Percentiles rank a stretch among this genome's conserved stretches.
These are phyloP conservation scores for Plutomurus gul DNA, from an alignment of 1,140 invertebrate genomes.

Conservation along the genomic window DNA sequence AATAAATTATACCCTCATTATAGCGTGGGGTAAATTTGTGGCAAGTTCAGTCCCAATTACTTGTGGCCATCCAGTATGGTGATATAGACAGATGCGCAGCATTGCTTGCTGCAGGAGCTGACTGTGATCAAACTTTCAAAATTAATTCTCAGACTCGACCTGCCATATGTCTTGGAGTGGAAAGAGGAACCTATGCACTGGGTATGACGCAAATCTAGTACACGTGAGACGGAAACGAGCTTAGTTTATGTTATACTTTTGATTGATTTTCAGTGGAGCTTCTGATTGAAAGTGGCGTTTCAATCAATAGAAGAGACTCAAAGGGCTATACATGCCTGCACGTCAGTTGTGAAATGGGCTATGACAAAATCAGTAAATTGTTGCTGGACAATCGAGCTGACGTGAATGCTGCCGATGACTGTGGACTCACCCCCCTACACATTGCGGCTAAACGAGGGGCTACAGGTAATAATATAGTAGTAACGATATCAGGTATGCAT, in stretches of 20 bases:
- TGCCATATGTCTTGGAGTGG: slow-evolving; percentile 47
- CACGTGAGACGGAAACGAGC: not conserved
- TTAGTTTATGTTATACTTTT: not conserved
- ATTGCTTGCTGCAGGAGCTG: slow-evolving; percentile 40
- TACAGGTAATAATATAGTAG: no score
- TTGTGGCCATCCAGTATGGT: slow-evolving; percentile 46
- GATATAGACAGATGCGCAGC: slow-evolving; percentile 40
- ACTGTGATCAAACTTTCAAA: slow-evolving; percentile 47
- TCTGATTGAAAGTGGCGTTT: slow-evolving; percentile 36
- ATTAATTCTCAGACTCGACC: slow-evolving; percentile 38
- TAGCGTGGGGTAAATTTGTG: slow-evolving; percentile 30
- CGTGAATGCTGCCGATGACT: slow-evolving; percentile 42
- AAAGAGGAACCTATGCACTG: slow-evolving; percentile 34
- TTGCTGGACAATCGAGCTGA: slow-evolving; percentile 46
- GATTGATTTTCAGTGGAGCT: slow-evolving; percentile 42
- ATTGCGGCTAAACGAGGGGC: slow-evolving; percentile 40
- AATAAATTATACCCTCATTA: not conserved
- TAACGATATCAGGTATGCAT: no score
- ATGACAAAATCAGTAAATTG: slow-evolving; percentile 35
- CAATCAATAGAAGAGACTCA: slow-evolving; percentile 46
- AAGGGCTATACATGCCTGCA: slow-evolving; percentile 45
- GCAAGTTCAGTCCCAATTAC: slow-evolving; percentile 34
- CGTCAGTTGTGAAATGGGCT: slow-evolving; percentile 48
- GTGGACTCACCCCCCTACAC: slow-evolving; percentile 41
- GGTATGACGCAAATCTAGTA: slow-evolving; percentile 8